These are phyloP conservation scores for Drosophila murphyi DNA, from an alignment of 1,140 invertebrate genomes.

Conservation along the genomic window DNA sequence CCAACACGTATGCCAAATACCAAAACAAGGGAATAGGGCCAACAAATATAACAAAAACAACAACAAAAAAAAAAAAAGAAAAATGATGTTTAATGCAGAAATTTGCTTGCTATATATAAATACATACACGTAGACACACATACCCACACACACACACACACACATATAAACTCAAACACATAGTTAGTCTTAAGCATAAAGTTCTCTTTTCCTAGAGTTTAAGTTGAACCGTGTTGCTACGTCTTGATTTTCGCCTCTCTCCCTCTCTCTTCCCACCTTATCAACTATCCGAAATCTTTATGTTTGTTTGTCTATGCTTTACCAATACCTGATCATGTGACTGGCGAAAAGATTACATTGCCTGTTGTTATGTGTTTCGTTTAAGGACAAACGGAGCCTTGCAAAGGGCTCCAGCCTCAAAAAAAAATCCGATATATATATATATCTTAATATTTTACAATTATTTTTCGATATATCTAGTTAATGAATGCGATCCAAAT, in stretches of 20 bases:
- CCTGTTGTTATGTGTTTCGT: slow-evolving; percentile 69
- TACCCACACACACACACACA: slow-evolving; percentile 26
- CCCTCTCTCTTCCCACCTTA: slow-evolving; percentile 1
- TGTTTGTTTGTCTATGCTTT: slow-evolving; percentile 57
- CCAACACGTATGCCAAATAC: slow-evolving; percentile 63
- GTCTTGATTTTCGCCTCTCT: slow-evolving; percentile 53
- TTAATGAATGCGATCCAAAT: slow-evolving; percentile 49
- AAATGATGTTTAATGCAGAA: slow-evolving; percentile 59
- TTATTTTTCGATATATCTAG: slow-evolving; percentile 53
- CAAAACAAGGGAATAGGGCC: slow-evolving; percentile 69
- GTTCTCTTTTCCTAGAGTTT: slow-evolving; percentile 72
- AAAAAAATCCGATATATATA: slow-evolving; percentile 44
- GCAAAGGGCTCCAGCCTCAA: slow-evolving; percentile 40
- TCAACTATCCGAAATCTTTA: slow-evolving; percentile 32
- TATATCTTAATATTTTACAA: slow-evolving; percentile 40
- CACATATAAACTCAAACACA: slow-evolving; percentile 36
- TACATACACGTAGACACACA: slow-evolving; percentile 29
- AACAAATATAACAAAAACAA: slow-evolving; percentile 37
- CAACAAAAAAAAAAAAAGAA: slow-evolving; percentile 37
- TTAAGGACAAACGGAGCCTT: slow-evolving; percentile 58
- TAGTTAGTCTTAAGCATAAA: slow-evolving; percentile 67
- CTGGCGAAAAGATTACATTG: slow-evolving; percentile 42
- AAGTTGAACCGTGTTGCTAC: slow-evolving; percentile 63
- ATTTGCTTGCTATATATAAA: slow-evolving; percentile 61
- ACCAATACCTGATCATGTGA: slow-evolving; percentile 30